Evolutionary conservation across 2,888 invertebrate species (phyloP), one percentile per base, ranked within the genome.

Genomic region (Torymus tubicola): DNA sequence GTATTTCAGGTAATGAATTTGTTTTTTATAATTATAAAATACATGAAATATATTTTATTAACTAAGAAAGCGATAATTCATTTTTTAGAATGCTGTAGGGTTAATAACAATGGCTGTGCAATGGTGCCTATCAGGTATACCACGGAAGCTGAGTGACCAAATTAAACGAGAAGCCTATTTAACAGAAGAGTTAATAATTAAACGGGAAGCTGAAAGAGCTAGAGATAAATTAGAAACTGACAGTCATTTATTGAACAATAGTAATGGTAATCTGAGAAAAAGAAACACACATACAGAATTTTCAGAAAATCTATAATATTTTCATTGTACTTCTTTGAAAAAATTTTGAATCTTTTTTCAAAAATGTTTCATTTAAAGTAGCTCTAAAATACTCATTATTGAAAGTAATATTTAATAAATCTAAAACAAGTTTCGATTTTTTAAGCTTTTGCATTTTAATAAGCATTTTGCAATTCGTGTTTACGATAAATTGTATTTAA

Each of bases 1-100:
- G 93, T 98, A 1, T 99, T 98, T 92, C 97, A 98, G 94, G 97
- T 97, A 90, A 76, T 65, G 18, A 58, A 57, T 70, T 21, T n/a
- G 18, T 55, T 11, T 68, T 50, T n/a, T 2, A 10, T 10, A 18
- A 67, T 52, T 50, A 16, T 65, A 65, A 13, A 13, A 53, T 18
- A n/a, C 2, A 68, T 24, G 57, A 57, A 69, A 58, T 57, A 5
- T 31, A 31, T 42, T 42, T 8, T 42, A 42, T 42, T 42, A 42
- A 42, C 42, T 42, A 31, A 55, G 11, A 24, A 55, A 68, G 10
- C 8, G 31, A 31, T 42, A 42, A 42, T 42, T 80, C 64, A 24
- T 76, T 74, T 84, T 85, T n/a, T 89, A 96, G 94, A 96, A 96
- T 90, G 90, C 96, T 14, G 95, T 96, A 53, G 93, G 94, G 61